These are phyloP conservation scores for Prionailurus viverrinus DNA, from an alignment of 2,113 vertebrate species.

Conservation along the genomic window DNA sequence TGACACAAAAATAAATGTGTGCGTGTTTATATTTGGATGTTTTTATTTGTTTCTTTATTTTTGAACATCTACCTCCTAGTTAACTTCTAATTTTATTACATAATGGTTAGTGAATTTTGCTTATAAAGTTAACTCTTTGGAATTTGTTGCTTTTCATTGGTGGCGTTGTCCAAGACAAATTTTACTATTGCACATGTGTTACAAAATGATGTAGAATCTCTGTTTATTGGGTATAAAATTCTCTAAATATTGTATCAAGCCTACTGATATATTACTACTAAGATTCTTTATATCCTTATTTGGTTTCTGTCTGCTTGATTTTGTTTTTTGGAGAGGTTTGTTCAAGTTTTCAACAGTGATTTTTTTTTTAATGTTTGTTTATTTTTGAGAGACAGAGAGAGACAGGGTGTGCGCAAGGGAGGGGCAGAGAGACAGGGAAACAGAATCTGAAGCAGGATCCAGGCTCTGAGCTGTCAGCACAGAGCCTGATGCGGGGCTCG, in stretches of 20 bases:
- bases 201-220: neutral
- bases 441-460: too few relatives aligned
- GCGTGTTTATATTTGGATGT: neutral
- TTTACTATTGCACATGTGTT: neutral
- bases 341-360: neutral
- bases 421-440: too few relatives aligned
- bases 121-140: neutral
- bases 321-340: neutral
- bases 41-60: neutral
- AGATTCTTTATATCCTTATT: neutral
- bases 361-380: neutral
- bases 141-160: slow-evolving; percentile 25
- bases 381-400: too few relatives aligned
- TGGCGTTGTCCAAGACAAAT: neutral
- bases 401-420: too few relatives aligned
- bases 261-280: neutral
- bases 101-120: neutral
- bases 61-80: neutral
- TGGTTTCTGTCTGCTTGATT: neutral
- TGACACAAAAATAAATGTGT: neutral
- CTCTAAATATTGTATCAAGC: neutral
- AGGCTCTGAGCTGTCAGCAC: too few relatives aligned
- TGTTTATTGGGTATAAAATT: neutral
- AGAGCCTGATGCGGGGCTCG: too few relatives aligned
- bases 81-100: neutral